Conservation (phyloP, 2,113 vertebrate species). For the Actenoides hombroni region DNA sequence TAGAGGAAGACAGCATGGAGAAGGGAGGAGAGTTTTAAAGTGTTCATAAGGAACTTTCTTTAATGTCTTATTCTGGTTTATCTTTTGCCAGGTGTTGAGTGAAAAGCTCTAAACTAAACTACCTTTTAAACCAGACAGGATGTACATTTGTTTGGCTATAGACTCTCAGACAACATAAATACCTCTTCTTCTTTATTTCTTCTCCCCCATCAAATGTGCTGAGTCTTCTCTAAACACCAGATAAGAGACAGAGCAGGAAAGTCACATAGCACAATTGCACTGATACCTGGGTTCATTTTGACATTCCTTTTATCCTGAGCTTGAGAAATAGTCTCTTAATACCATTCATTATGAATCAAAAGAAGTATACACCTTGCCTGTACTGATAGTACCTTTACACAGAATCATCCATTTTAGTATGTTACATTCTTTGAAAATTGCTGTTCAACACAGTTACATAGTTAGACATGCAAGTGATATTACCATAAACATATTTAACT, state of each 20-base stretch:
- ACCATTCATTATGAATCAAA: background rate
- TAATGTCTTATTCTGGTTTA: constrained; percentile 35
- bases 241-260: background rate
- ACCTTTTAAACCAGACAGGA: constrained; percentile 52
- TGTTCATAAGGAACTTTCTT: background rate
- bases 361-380: background rate
- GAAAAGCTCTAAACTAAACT: constrained; percentile 61
- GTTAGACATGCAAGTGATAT: background rate
- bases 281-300: background rate
- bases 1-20: background rate
- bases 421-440: background rate
- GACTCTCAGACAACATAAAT: background rate
- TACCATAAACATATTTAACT: background rate
- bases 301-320: background rate
- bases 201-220: background rate
- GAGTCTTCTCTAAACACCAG: background rate
- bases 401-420: background rate
- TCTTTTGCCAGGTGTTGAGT: constrained; percentile 57
- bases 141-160: background rate
- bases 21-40: background rate
- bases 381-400: background rate
- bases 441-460: background rate
- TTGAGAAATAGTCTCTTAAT: background rate
- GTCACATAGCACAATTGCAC: background rate
- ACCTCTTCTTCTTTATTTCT: background rate